Percentiles rank a stretch among this genome's conserved stretches.
Conservation (phyloP, 2,113 vertebrate species). For the Sturnus vulgaris region DNA sequence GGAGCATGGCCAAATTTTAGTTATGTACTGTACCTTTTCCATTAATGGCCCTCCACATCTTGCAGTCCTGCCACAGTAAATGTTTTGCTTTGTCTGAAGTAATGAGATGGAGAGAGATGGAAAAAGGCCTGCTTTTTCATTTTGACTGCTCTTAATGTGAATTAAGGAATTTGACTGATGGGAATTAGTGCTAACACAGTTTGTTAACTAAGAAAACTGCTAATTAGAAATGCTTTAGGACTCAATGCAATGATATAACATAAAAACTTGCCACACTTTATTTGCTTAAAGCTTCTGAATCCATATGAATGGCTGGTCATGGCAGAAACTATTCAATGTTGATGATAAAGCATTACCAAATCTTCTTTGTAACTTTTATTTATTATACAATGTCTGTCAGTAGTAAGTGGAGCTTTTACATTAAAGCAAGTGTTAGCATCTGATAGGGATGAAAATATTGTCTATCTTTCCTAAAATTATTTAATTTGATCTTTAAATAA, state of each 20-base stretch:
- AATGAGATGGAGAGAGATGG: not conserved
- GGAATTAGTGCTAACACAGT: not conserved
- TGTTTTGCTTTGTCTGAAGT: not conserved
- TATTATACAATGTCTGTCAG: not conserved
- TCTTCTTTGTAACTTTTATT: not conserved
- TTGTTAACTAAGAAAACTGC: not conserved
- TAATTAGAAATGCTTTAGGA: not conserved
- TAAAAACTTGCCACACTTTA: not conserved
- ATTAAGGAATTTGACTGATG: not conserved
- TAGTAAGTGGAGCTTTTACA: not conserved
- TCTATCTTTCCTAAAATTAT: not conserved
- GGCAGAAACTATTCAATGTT: not conserved
- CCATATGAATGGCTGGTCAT: not conserved
- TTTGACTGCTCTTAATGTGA: not conserved
- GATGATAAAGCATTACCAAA: not conserved
- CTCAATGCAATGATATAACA: not conserved
- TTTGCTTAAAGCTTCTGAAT: not conserved
- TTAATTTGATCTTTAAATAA: not conserved
- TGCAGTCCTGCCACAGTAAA: not conserved
- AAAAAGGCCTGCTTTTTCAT: not conserved
- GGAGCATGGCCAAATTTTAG: not conserved
- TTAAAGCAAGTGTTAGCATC: not conserved
- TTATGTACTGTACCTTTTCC: not conserved
- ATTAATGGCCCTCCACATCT: not conserved
- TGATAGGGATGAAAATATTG: not conserved